Evolutionary conservation across 1,140 invertebrate species (phyloP), one percentile per base, ranked within the genome.

Genomic region (Bacillus rossius): DNA sequence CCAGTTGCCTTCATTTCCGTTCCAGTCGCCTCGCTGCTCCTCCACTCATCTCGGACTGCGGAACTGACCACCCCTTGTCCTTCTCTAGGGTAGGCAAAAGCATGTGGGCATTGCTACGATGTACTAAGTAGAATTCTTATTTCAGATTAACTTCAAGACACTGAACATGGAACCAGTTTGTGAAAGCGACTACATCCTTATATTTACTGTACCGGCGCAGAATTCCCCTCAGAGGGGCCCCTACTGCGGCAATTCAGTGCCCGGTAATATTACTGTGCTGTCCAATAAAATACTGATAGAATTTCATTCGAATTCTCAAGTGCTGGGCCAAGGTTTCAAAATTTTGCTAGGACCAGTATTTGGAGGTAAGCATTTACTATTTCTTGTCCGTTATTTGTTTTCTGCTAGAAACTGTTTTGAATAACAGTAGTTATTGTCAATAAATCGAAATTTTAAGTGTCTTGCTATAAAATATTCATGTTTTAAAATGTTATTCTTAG

Each of bases 221-320:
- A 69, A 60, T 5, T 77, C 81, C 10, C 82, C 84, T 1, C 58
- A 73, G 53, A 68, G 89, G n/a, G 83, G 78, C 8, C 77, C 77
- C 47, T 85, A 79, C 65, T 91, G 89, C 68, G 80, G 81, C n/a
- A 75, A 77, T 49, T 70, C 72, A 55, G 64, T 64, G 17, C 75
- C 77, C 0, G 63, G 65, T 0, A 47, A 73, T 0, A 66, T 81
- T 17, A 59, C 70, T 29, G 77, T 75, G 19, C 63, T 78, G 67
- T 63, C 69, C 63, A 75, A 80, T 26, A 67, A 72, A 13, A 52
- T 88, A 0, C 84, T 81, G 71, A 74, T 92, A 29, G 81, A 89
- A 64, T 92, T 89, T 66, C 83, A 84, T 63, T 78, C 81, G 0
- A 73, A 75, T 25, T 45, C 50, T 13, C 67, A 67, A 17, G 66